Percentiles rank a stretch among this genome's conserved stretches.
Conservation (phyloP, 2,113 vertebrate species). For the Gnathonemus longibarbis region DNA sequence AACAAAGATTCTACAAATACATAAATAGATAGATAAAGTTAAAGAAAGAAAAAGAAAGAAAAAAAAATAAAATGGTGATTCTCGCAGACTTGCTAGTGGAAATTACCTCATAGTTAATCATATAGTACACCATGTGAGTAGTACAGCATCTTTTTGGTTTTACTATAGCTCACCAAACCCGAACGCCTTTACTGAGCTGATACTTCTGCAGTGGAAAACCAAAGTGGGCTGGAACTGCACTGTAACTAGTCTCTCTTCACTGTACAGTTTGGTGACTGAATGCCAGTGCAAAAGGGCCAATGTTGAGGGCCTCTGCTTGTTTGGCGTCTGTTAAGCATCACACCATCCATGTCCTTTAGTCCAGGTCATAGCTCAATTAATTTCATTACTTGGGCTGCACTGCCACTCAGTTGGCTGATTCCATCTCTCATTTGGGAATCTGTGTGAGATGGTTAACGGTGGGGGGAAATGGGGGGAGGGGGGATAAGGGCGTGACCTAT, state of each 20-base stretch:
- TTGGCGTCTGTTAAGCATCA: background rate
- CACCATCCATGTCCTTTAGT: background rate
- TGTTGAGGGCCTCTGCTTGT: background rate
- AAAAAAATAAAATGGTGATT: background rate
- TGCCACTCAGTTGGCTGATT: background rate
- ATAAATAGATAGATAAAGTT: background rate
- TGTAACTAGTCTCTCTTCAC: background rate
- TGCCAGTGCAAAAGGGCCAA: background rate
- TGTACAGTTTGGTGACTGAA: background rate
- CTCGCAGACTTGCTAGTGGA: background rate
- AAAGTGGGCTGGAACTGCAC: background rate
- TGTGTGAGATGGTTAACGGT: background rate
- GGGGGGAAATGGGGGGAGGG: background rate
- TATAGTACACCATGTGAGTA: background rate
- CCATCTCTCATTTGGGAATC: background rate
- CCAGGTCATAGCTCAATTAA: background rate
- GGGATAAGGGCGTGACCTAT: background rate
- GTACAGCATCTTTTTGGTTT: background rate
- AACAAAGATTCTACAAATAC: background rate
- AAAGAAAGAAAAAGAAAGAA: background rate
- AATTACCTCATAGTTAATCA: background rate
- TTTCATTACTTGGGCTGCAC: background rate
- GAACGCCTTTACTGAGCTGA: background rate
- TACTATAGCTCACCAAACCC: background rate
- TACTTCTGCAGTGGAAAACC: background rate